phyloP scores from a whole-genome alignment of 1,140 invertebrate species.

The Drosophila simulans region DNA sequence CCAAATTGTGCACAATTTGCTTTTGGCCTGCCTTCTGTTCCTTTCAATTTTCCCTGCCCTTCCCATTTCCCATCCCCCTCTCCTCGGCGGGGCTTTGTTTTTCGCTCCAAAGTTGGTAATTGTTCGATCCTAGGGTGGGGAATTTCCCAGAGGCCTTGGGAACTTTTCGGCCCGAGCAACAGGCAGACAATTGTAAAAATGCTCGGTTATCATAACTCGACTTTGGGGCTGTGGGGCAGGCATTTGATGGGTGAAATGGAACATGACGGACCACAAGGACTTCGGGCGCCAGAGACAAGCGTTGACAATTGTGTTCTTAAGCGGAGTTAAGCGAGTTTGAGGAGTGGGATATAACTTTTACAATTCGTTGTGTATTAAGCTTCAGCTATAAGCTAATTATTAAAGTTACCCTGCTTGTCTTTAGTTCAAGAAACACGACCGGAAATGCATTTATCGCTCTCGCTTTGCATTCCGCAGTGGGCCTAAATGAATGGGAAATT shows the following conservation, averaged over 20 bases:
- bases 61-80: no score
- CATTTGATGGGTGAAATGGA: background rate
- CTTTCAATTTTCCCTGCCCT: slow-evolving; percentile 16
- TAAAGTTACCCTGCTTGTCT: background rate
- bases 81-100: slow-evolving; percentile 19
- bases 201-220: slow-evolving; percentile 39
- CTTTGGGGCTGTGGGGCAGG: slow-evolving; percentile 2
- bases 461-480: background rate
- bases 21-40: slow-evolving; percentile 59
- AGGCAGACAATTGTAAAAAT: slow-evolving; percentile 14
- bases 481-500: slow-evolving; percentile 65
- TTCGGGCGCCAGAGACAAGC: background rate
- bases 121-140: slow-evolving; percentile 6
- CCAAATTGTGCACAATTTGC: slow-evolving; percentile 67
- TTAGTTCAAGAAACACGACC: background rate
- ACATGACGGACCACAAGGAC: slow-evolving; percentile 1
- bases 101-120: slow-evolving; percentile 24
- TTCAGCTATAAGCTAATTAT: background rate
- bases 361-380: no score
- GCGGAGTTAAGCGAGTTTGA: no score
- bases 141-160: slow-evolving; percentile 17
- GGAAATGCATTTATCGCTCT: slow-evolving; percentile 7
- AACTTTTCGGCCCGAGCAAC: slow-evolving; percentile 15
- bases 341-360: no score
- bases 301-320: background rate